Conservation (phyloP, 2,888 invertebrate species). For the Trichogramma evanescens region DNA sequence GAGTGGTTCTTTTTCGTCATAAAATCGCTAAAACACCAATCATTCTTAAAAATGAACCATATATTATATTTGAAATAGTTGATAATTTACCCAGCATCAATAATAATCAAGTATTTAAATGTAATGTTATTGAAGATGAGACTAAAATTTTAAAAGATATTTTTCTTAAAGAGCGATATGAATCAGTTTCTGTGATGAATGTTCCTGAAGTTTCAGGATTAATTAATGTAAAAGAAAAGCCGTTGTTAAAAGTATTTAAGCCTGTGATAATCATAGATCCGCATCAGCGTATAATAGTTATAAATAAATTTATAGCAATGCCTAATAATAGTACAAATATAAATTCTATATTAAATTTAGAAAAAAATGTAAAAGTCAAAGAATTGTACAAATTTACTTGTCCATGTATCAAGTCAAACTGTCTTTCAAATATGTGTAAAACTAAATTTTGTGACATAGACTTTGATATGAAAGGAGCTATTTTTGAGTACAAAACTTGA, state of each 20-base stretch:
- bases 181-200: constrained; percentile 17
- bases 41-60: constrained; percentile 10
- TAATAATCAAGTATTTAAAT: constrained; percentile 14
- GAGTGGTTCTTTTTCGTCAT: constrained; percentile 14
- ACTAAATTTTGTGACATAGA: constrained; percentile 6
- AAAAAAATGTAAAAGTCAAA: background rate
- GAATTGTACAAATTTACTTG: constrained; percentile 10
- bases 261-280: constrained; percentile 17
- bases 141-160: constrained; percentile 9
- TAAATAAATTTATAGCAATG: constrained; percentile 17
- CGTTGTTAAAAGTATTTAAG: constrained; percentile 19
- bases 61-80: constrained; percentile 15
- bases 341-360: background rate
- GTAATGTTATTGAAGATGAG: constrained; percentile 12
- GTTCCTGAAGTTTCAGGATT: constrained; percentile 15
- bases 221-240: constrained; percentile 15
- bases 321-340: background rate
- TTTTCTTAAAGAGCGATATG: background rate
- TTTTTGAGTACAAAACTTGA: too few relatives aligned
- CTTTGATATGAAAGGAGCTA: too few relatives aligned
- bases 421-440: constrained; percentile 11
- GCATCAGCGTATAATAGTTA: constrained; percentile 10
- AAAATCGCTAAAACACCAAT: constrained; percentile 8
- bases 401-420: constrained; percentile 14
- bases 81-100: constrained; percentile 13